Base-by-base conservation (phyloP, 1,140 invertebrate species). In the Dendroctonus valens region DNA sequence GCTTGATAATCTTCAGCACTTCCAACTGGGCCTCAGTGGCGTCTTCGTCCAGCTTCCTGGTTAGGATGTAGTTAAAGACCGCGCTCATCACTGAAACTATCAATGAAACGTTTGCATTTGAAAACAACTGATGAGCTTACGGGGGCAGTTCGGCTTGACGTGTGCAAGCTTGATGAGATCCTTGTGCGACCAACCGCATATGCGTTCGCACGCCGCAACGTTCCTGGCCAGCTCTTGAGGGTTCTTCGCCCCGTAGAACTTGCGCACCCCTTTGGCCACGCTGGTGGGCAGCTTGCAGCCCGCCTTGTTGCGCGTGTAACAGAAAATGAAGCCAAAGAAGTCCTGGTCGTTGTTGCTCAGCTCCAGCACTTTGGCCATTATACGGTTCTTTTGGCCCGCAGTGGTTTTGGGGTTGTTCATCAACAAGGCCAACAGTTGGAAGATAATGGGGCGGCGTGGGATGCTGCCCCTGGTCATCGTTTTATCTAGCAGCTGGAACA, bases 161-260 rank as follows among this genome's bases (percentile, higher is more conserved):
- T 89, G 88, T 12, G 81, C 77, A 5, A 89, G 76, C 71, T 86
- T 86, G 2, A 90, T 77, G n/a, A 89, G 76, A 75, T 90, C 87
- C 67, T 84, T 84, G 73, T 90, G 88, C 3, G 82, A 82, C 86
- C 86, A 89, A 2, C 82, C 82, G 68, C 86, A 81, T 68, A 83
- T 80, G 12, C 83, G 79, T 61, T 79, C 82, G 52, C 79, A 84
- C 73, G 81, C 82, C 3, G 83, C 85, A 0, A 87, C 79, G 59
- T 81, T 81, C 68, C 82, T 78, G 5, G 84, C 83, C 9, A 89
- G 76, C 59, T 82, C 80, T 48, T 79, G 72, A 5, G 85, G 80
- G 44, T 80, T 72, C 66, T 83, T 81, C 3, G 76, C 79, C 41
- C 80, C 75, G 69, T 87, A 89, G 84, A 85, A 88, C 11, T 79